Evolutionary conservation across 2,113 vertebrate species (phyloP), one percentile per base, ranked within the genome.

Genomic region (Marcusenius ussheri): DNA sequence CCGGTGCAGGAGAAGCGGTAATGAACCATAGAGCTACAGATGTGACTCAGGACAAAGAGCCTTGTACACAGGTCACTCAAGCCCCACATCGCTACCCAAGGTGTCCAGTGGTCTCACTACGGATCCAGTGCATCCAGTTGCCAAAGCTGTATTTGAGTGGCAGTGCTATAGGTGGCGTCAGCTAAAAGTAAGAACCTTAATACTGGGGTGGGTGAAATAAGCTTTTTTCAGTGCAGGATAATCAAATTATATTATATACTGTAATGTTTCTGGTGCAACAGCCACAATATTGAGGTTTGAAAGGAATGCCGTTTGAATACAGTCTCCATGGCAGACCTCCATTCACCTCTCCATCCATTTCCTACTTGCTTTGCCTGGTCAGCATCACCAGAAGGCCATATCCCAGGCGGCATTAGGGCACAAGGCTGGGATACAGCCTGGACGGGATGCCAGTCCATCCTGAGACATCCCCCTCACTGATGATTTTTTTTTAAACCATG

Each of bases 151-250:
- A 80, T 19, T 35, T 80, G 15, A 80, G 35, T 39, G 74, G 74
- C 62, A 31, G 62, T 31, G 62, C 10, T 31, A 3, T 70, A 5
- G n/a, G n/a, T 70, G 5, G 15, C 2, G 5, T 15, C 31, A 19
- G 35, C 31, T 80, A 7, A 80, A 80, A 19, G 6, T 39, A 39
- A 15, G 11, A 77, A 17, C 74, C 9, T 42, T 3, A 42, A 80
- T 17, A 39, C 15, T 42, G 31, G 31, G 31, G 31, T 42, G 35
- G 17, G 74, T 42, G 35, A 19, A 80, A 42, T 8, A 80, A 42
- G 74, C 35, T 80, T 80, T 56, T 80, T 80, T 42, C 31, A 80
- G 74, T 80, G 74, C 74, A 80, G 74, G 74, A 80, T 80, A 80
- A 80, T 80, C 74, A 80, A 80, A 80, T 42, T 39, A 77, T 31